Base-by-base conservation (phyloP, 64 coral and sea anemone genomes). In the Trachythela sp. region DNA sequence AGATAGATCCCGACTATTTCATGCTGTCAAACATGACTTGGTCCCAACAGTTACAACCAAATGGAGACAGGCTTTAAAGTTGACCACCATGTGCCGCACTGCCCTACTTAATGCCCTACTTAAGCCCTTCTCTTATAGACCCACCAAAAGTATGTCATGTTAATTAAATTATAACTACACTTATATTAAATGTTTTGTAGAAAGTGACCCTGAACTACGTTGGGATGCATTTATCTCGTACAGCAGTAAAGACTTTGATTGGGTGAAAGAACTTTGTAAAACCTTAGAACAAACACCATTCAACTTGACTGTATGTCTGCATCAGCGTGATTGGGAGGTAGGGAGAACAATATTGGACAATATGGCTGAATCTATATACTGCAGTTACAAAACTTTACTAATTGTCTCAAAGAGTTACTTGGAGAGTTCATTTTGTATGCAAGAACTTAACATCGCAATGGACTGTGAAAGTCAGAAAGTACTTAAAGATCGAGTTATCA, bases 351-450 rank as follows among this genome's bases (percentile, higher is more conserved):
- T 87, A n/a, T 33, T 87, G 2, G 92, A 90, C 13, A 94, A 94
- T 59, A 94, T 94, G 92, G 92, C 92, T 33, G 88, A 94, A 9
- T 90, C 88, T 26, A 88, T 94, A 2, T 94, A 94, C 30, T 80
- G 75, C 20, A 80, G 75, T 39, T 29, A 80, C 8, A 80, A 80
- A 30, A 80, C 75, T 29, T 80, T 80, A 80, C 75, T 80, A 18
- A 80, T 80, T 37, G 37, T 80, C 2, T 80, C 75, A 80, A 80
- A 80, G 75, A 80, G 37, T 39, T 80, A 80, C 37, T 4, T 80
- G 30, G 33, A 80, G 75, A 80, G 75, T 35, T 2, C 75, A 37
- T 80, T 37, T 18, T 80, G 75, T 36, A 80, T 80, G 75, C 75
- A 80, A 80, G 75, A 80, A 80, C 75, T 80, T 9, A 39, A 80